Percentiles rank a stretch among this genome's conserved stretches.
Conservation (phyloP, 2,888 invertebrate species). For the Morpho deidamia region DNA sequence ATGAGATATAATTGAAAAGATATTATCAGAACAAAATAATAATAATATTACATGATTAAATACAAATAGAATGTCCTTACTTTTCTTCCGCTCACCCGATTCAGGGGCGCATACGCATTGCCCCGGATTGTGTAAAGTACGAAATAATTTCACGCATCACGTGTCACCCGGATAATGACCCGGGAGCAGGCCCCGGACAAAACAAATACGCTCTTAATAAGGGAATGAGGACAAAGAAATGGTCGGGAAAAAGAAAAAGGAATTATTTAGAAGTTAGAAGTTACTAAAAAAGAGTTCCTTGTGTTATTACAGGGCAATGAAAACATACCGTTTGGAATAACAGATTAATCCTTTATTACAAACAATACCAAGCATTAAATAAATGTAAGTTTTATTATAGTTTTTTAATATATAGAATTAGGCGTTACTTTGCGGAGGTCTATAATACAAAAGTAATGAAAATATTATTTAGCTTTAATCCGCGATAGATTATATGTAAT, state of each 20-base stretch:
- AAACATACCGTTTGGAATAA: constrained; percentile 2
- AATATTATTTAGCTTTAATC: too few species aligned
- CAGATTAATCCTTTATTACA: too few species aligned
- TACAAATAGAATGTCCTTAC: constrained; percentile 35
- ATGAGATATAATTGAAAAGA: too few species aligned
- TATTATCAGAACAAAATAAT: too few species aligned
- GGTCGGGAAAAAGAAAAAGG: constrained; percentile 28
- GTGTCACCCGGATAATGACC: constrained; percentile 72
- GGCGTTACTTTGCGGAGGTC: too few species aligned
- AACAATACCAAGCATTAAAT: too few species aligned
- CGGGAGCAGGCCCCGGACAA: constrained; percentile 52
- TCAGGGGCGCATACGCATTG: constrained; percentile 58
- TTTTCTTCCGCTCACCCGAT: constrained; percentile 34
- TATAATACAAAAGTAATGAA: too few species aligned
- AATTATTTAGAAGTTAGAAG: constrained; percentile 20
- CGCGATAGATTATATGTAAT: too few species aligned
- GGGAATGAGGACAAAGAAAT: constrained; percentile 44
- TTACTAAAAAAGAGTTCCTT: constrained; percentile 1
- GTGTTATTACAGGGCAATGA: constrained; percentile 1
- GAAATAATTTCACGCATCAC: constrained; percentile 79
- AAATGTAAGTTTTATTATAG: too few species aligned
- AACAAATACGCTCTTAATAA: constrained; percentile 65
- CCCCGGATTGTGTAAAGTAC: constrained; percentile 73
- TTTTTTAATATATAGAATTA: too few species aligned
- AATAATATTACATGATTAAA: too few species aligned